Percentiles rank a stretch among this genome's conserved stretches.
Evolutionary conservation across 2,888 invertebrate genomes (phyloP).

Genomic region (Aphidoletes aphidimyza): DNA sequence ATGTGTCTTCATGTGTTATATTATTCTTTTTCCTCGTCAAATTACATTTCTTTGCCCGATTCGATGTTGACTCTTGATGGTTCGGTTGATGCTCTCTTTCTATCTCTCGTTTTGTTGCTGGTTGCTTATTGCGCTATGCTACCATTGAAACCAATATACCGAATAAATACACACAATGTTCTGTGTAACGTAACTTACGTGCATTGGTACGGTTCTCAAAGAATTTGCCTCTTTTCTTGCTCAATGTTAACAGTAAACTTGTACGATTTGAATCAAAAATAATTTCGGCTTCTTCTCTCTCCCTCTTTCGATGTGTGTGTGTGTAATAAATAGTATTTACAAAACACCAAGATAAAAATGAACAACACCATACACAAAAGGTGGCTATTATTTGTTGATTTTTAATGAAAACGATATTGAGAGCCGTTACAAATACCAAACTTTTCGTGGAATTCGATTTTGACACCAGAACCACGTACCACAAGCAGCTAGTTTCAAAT

Average conservation of each 20-base stretch:
- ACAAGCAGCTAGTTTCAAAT: not conserved
- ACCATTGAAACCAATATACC: not conserved
- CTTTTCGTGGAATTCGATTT: too few species aligned
- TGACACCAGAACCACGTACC: too few species aligned
- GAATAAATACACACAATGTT: slow-evolving; percentile 1
- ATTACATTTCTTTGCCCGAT: slow-evolving; percentile 23
- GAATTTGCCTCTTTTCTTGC: slow-evolving; percentile 23
- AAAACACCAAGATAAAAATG: not conserved
- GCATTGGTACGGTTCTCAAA: slow-evolving; percentile 26
- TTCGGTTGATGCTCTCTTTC: not conserved
- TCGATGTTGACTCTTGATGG: slow-evolving; percentile 10
- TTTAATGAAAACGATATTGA: slow-evolving; percentile 9
- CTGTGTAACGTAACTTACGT: not conserved
- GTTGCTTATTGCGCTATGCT: not conserved
- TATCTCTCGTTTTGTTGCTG: not conserved
- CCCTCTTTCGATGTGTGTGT: not conserved
- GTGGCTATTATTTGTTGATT: not conserved
- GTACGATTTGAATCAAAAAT: slow-evolving; percentile 19
- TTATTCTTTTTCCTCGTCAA: slow-evolving; percentile 42
- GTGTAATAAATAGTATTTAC: slow-evolving; percentile 11
- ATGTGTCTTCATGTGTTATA: slow-evolving; percentile 47
- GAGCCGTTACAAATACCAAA: not conserved
- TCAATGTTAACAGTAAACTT: slow-evolving; percentile 7
- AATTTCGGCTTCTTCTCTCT: slow-evolving; percentile 4
- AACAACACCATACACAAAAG: not conserved